Evolutionary conservation across 2,888 invertebrate genomes (phyloP).

Genomic region (Branchellion lobata): DNA sequence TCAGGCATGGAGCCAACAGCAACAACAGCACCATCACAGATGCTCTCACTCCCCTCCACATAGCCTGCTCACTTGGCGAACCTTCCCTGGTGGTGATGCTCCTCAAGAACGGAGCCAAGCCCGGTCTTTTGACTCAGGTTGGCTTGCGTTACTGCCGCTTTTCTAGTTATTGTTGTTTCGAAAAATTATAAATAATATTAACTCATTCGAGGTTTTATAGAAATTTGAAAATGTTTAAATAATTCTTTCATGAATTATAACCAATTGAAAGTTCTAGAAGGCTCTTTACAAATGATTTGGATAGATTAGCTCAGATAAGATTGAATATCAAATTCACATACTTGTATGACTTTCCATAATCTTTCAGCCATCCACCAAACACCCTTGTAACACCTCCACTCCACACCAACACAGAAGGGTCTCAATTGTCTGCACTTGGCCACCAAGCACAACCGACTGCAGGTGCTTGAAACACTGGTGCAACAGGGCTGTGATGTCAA

Average conservation of each 20-base stretch:
- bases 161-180: not conserved
- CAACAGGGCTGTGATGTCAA: slow-evolving; percentile 74
- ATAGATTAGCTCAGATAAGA: no score
- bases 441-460: slow-evolving; percentile 98
- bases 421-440: slow-evolving; percentile 98
- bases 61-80: slow-evolving; percentile 84
- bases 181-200: no score
- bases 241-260: no score
- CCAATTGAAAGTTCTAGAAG: no score
- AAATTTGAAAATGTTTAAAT: no score
- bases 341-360: not conserved
- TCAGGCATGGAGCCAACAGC: slow-evolving; percentile 94
- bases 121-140: slow-evolving; percentile 87
- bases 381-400: not conserved
- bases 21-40: slow-evolving; percentile 86
- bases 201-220: not conserved
- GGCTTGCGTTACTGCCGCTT: not conserved
- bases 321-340: not conserved
- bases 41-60: slow-evolving; percentile 90
- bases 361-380: not conserved
- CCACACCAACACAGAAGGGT: slow-evolving; percentile 72
- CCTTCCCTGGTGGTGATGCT: slow-evolving; percentile 94
- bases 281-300: no score
- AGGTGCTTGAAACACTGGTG: slow-evolving; percentile 89
- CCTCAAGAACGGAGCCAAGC: slow-evolving; percentile 87